A percentile compares a stretch with the other conserved stretches of the same genome.
These are phyloP conservation scores for Meiosimyza decipiens DNA, from an alignment of 2,888 invertebrate genomes.

Conservation along the genomic window DNA sequence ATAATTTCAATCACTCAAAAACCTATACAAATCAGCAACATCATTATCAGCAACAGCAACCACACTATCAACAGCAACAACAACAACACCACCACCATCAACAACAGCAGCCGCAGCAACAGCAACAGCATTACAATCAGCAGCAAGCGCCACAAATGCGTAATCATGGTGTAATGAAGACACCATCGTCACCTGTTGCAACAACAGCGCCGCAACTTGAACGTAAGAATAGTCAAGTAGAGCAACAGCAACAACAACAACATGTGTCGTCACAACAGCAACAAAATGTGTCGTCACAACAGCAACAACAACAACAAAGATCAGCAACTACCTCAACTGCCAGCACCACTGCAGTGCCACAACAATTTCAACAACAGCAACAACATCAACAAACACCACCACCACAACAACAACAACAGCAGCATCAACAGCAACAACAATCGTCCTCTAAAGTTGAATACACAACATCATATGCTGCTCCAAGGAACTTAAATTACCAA, in stretches of 20 bases:
- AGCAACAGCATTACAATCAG: conserved; percentile 40
- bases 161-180: conserved; percentile 62
- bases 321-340: conserved; percentile 64
- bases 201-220: conserved; percentile 66
- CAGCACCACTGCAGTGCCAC: conserved; percentile 67
- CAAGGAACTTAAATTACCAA: too few relatives aligned
- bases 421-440: conserved; percentile 27
- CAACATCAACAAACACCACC: conserved; percentile 39
- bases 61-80: conserved; percentile 58
- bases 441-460: not conserved
- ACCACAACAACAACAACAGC: not conserved
- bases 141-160: conserved; percentile 61
- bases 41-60: conserved; percentile 54
- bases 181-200: conserved; percentile 66
- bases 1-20: conserved; percentile 49
- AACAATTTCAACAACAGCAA: conserved; percentile 52
- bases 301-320: conserved; percentile 31
- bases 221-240: conserved; percentile 66
- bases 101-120: conserved; percentile 50
- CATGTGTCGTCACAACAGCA: too few relatives aligned
- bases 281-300: conserved; percentile 13
- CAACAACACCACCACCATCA: conserved; percentile 61
- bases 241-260: conserved; percentile 55
- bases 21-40: conserved; percentile 57
- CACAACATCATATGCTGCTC: not conserved